Evolutionary conservation across 2,888 invertebrate species (phyloP).

Genomic region (Bhutanitis thaidina): DNA sequence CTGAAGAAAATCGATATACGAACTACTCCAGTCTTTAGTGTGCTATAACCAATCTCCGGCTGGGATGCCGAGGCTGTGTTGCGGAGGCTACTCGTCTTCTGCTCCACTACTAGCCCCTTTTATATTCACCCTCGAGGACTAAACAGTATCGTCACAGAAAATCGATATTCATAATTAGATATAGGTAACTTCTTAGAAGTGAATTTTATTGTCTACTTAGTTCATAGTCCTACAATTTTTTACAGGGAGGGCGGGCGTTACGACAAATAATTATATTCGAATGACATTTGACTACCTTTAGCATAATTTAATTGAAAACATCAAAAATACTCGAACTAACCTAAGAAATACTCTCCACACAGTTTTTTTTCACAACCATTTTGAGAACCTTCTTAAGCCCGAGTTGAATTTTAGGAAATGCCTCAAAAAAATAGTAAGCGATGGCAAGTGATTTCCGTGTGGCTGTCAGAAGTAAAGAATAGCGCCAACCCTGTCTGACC

Average conservation of each 20-base stretch:
- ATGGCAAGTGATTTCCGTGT: too few relatives aligned
- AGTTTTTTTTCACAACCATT: too few relatives aligned
- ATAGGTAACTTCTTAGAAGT: slow-evolving; percentile 57
- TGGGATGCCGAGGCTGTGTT: slow-evolving; percentile 57
- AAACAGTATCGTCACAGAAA: slow-evolving; percentile 51
- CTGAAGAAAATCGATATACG: slow-evolving; percentile 79
- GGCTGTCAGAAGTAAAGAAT: too few relatives aligned
- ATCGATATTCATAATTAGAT: slow-evolving; percentile 78
- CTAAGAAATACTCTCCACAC: too few relatives aligned
- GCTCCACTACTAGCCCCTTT: slow-evolving; percentile 40
- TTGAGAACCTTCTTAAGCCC: too few relatives aligned
- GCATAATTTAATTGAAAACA: too few relatives aligned
- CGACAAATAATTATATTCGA: neutral
- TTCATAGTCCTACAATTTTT: slow-evolving; percentile 4
- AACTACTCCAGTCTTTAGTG: slow-evolving; percentile 78
- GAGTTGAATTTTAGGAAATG: too few relatives aligned
- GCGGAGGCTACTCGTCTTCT: slow-evolving; percentile 67
- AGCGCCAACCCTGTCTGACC: too few relatives aligned
- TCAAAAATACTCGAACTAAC: too few relatives aligned
- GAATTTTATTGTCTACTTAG: neutral
- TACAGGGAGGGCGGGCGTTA: slow-evolving; percentile 35
- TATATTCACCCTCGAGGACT: slow-evolving; percentile 62
- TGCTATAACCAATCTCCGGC: slow-evolving; percentile 66
- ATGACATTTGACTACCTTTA: too few relatives aligned
- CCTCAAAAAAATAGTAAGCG: too few relatives aligned